Conservation (phyloP, 2,113 vertebrate species). For the Recurvirostra avosetta region DNA sequence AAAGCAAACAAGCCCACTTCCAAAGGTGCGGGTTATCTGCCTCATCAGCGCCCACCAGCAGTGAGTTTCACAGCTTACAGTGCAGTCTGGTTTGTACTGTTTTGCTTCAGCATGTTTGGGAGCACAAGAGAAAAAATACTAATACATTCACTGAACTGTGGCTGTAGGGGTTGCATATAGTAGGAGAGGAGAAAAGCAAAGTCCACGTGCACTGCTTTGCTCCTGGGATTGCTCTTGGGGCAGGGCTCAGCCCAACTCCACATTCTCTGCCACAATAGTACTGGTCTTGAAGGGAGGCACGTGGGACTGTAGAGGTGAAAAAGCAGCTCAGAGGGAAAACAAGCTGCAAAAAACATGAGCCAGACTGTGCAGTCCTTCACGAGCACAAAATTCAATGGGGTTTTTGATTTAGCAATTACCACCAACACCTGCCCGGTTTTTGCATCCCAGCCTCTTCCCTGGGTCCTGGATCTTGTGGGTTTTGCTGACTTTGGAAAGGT, state of each 20-base stretch:
- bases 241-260: not conserved
- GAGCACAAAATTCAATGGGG: not conserved
- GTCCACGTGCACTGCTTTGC: rapidly evolving
- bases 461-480: not conserved
- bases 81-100: not conserved
- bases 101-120: not conserved
- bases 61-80: rapidly evolving
- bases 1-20: not conserved
- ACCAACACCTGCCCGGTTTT: not conserved
- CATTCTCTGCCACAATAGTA: not conserved
- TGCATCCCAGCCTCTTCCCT: not conserved
- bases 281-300: not conserved
- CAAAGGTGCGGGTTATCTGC: not conserved
- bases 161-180: not conserved
- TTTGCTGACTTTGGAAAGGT: not conserved
- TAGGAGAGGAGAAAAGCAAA: not conserved
- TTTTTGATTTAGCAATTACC: not conserved
- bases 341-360: not conserved
- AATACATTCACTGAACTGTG: rapidly evolving
- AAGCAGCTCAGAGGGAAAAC: not conserved
- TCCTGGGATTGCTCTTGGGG: not conserved
- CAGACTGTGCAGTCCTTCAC: not conserved
- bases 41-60: not conserved
- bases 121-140: not conserved
- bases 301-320: not conserved